phyloP scores from a whole-genome alignment of 2,797 vertebrate species.

The Liparis tanakae region DNA sequence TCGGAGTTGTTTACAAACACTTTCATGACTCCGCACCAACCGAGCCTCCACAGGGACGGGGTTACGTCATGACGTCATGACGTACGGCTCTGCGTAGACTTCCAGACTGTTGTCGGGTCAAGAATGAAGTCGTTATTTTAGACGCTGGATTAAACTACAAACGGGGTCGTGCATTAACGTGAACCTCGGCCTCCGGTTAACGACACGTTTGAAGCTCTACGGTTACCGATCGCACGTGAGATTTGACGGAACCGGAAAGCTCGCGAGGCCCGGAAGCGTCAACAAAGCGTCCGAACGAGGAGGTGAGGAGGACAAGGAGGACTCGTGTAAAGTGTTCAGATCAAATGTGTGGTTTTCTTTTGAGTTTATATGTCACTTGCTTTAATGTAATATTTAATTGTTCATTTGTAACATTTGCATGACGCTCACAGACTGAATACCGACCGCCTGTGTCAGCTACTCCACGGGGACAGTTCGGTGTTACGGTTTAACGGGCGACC shows the following conservation, averaged over 20 bases:
- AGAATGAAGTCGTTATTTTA: not conserved
- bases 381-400: not conserved
- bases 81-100: constrained; percentile 41
- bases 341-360: fast-evolving
- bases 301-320: constrained; percentile 66
- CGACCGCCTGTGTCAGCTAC: not conserved
- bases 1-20: constrained; percentile 87
- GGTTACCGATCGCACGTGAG: not conserved
- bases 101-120: not conserved
- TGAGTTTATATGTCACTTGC: not conserved
- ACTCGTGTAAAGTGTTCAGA: not conserved
- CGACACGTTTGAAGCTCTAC: not conserved
- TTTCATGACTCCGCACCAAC: constrained; percentile 84
- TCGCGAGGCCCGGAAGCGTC: constrained; percentile 64
- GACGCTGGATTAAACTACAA: not conserved
- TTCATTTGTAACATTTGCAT: not conserved
- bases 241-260: constrained; percentile 26
- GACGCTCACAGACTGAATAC: not conserved
- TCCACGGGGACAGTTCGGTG: too few relatives aligned
- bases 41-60: constrained; percentile 50
- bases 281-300: constrained; percentile 42
- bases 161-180: not conserved
- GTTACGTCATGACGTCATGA: constrained; percentile 63
- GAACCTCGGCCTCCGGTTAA: too few relatives aligned
- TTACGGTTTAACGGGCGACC: too few relatives aligned